Evolutionary conservation across 2,888 invertebrate genomes (phyloP).

Genomic region (Pollenia amentaria): DNA sequence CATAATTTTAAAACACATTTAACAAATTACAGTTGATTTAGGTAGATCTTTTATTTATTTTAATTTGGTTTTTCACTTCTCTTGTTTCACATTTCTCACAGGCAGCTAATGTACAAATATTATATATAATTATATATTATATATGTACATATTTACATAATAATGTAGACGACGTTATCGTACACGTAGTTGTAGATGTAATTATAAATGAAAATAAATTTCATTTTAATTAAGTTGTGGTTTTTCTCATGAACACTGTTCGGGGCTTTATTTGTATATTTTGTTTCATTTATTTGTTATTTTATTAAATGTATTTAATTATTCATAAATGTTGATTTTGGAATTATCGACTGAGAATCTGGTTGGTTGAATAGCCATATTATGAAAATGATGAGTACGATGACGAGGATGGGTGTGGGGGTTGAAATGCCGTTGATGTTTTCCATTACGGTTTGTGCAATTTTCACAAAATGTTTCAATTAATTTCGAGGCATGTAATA

Average conservation of each 20-base stretch:
- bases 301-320: slow-evolving; percentile 67
- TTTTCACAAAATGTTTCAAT: not conserved
- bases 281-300: slow-evolving; percentile 61
- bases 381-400: not conserved
- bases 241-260: slow-evolving; percentile 65
- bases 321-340: slow-evolving; percentile 69
- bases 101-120: slow-evolving; percentile 20
- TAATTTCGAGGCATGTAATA: slow-evolving; percentile 1
- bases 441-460: not conserved
- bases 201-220: slow-evolving; percentile 71
- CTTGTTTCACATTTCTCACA: slow-evolving; percentile 1
- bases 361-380: slow-evolving; percentile 21
- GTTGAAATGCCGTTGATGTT: slow-evolving; percentile 19
- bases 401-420: not conserved
- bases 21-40: slow-evolving; percentile 9
- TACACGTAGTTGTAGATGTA: slow-evolving; percentile 38
- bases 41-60: not conserved
- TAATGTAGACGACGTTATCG: not conserved
- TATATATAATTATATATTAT: not conserved
- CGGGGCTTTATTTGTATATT: slow-evolving; percentile 49
- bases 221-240: slow-evolving; percentile 73
- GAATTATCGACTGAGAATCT: slow-evolving; percentile 50
- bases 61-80: not conserved
- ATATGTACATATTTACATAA: not conserved
- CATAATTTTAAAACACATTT: not conserved